phyloP scores from a whole-genome alignment of 92 coral and sea anemone genomes.

The Ricordea florida region DNA sequence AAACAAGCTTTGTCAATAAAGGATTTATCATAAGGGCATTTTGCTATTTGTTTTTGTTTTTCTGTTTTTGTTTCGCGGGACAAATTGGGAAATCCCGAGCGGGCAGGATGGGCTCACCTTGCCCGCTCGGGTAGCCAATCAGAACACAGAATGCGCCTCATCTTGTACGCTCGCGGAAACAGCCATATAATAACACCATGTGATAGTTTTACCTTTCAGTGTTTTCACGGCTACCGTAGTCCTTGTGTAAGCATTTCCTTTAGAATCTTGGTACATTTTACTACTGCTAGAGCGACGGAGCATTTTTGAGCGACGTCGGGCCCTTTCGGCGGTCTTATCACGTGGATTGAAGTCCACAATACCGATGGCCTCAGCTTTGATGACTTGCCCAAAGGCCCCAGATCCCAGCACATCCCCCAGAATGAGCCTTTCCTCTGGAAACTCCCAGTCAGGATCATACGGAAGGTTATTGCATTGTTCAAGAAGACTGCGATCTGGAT shows the following conservation, averaged over 20 bases:
- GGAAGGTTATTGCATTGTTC: conserved; percentile 74
- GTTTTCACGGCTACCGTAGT: conserved; percentile 88
- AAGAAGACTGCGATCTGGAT: conserved; percentile 62
- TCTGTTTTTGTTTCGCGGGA: no score
- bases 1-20: no score
- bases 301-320: conserved; percentile 48
- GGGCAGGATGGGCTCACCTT: no score
- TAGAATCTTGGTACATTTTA: conserved; percentile 50
- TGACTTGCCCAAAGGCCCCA: conserved; percentile 88
- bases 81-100: no score
- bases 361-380: conserved; percentile 93
- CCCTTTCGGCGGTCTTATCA: conserved; percentile 65
- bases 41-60: background rate
- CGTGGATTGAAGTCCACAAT: conserved; percentile 71
- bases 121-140: no score
- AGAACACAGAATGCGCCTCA: no score
- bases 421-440: conserved; percentile 73
- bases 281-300: conserved; percentile 51
- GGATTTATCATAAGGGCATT: no score
- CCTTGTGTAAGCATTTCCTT: conserved; percentile 39
- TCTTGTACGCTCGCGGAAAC: background rate
- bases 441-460: conserved; percentile 80
- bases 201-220: conserved; percentile 64
- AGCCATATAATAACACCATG: background rate
- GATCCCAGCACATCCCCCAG: conserved; percentile 77